Evolutionary conservation across 1,140 invertebrate species (phyloP), one percentile per base, ranked within the genome.

Genomic region (Drosophila fuyamai): DNA sequence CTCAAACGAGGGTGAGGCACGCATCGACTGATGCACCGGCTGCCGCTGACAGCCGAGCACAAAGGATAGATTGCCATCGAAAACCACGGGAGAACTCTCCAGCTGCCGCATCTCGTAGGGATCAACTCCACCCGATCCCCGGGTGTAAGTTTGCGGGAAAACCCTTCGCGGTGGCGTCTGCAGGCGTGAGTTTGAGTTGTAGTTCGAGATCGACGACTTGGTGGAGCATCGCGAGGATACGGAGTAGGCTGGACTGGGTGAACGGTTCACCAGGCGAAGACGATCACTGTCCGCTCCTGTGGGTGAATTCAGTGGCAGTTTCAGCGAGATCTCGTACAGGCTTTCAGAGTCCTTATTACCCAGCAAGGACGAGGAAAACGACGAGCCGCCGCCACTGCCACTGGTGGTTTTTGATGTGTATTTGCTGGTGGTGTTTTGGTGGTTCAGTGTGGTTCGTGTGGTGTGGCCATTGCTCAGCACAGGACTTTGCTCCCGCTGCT

Each of bases 31-130:
- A 53, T 94, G 93, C 5, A 96, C 93, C 8, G 94, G 94, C 82
- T 96, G 95, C 1, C 78, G 94, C 94, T 58, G 95, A 95, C 95
- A 94, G 0, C 96, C 96, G 27, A 97, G 92, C 0, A 97, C 94
- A 76, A 97, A 97, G 8, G 95, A 96, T 12, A 97, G 92, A 81
- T 96, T 97, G 0, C 96, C 96, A 76, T 96, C 95, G 63, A 97
- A 96, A 0, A 97, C 94, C 0, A 97, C 96, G 0, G 96, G 95
- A 0, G 96, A 95, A 50, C 95, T 95, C 70, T 96, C 96, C 81
- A 95, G 94, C 8, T 92, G 90, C 2, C 93, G 93, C 43, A 95
- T 88, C 77, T 95, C 94, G 43, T 94, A 93, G 4, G 94, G 78
- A 71, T 94, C 93, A 7, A 94, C 62, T 27, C 92, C 90, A 53